Conservation (phyloP, 2,113 vertebrate species). For the Columba janthina region DNA sequence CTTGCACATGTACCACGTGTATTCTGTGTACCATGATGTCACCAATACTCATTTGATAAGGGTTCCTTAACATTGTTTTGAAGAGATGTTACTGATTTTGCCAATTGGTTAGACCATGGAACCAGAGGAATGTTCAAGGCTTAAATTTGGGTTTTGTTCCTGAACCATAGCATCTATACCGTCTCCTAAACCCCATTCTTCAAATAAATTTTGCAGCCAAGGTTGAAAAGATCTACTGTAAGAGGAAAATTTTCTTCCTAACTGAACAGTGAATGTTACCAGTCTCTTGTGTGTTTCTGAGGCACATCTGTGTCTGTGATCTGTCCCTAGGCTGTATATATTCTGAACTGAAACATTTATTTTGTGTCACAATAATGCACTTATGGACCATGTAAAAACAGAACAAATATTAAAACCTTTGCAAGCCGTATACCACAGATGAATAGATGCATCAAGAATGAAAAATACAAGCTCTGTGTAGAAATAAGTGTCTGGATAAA, state of each 20-base stretch:
- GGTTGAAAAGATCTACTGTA: neutral
- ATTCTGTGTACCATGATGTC: neutral
- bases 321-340: neutral
- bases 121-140: neutral
- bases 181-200: neutral
- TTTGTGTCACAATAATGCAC: neutral
- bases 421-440: neutral
- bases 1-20: neutral
- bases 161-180: neutral
- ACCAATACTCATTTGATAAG: neutral
- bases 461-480: neutral
- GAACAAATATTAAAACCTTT: conserved; percentile 6
- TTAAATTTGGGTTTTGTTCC: neutral
- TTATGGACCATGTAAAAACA: neutral
- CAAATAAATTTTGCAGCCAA: neutral
- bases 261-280: neutral
- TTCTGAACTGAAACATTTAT: neutral
- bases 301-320: neutral
- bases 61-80: neutral
- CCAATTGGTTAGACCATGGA: neutral
- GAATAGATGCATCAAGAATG: neutral
- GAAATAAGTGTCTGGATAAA: neutral
- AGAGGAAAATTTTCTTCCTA: neutral
- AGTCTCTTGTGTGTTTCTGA: neutral
- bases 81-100: neutral